These are phyloP conservation scores for Unio delphinus DNA, from an alignment of 2,888 invertebrate species.

Conservation along the genomic window DNA sequence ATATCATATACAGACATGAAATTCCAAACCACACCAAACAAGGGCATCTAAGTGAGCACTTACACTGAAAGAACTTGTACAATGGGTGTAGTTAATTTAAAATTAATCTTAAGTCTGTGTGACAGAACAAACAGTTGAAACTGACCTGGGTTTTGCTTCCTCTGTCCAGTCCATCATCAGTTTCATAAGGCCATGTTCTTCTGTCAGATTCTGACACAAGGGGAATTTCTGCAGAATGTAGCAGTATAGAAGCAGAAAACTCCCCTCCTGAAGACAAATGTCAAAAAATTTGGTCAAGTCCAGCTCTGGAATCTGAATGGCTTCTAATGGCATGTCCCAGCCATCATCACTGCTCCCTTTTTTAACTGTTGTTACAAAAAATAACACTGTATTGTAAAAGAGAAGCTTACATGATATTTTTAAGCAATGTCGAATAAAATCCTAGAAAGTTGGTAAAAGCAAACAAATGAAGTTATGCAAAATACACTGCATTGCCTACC, in stretches of 20 bases:
- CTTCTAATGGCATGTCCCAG: slow-evolving; percentile 61
- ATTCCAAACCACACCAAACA: no score
- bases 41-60: no score
- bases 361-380: slow-evolving; percentile 13
- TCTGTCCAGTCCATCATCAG: slow-evolving; percentile 60
- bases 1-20: no score
- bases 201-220: slow-evolving; percentile 50
- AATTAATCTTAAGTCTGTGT: no score
- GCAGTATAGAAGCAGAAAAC: slow-evolving; percentile 62
- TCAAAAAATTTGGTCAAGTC: slow-evolving; percentile 57
- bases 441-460: no score
- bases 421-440: no score
- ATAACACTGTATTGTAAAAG: no score
- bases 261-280: slow-evolving; percentile 55
- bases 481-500: no score
- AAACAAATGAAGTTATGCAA: no score
- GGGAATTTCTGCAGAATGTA: slow-evolving; percentile 61
- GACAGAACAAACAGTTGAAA: neutral
- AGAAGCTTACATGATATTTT: no score
- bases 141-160: slow-evolving; percentile 59
- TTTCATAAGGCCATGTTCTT: slow-evolving; percentile 55
- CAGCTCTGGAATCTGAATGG: slow-evolving; percentile 65
- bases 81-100: no score
- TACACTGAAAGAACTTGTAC: no score
- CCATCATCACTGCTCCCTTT: slow-evolving; percentile 26